Conservation (phyloP, 2,888 invertebrate species). For the Dryobotodes eremita region DNA sequence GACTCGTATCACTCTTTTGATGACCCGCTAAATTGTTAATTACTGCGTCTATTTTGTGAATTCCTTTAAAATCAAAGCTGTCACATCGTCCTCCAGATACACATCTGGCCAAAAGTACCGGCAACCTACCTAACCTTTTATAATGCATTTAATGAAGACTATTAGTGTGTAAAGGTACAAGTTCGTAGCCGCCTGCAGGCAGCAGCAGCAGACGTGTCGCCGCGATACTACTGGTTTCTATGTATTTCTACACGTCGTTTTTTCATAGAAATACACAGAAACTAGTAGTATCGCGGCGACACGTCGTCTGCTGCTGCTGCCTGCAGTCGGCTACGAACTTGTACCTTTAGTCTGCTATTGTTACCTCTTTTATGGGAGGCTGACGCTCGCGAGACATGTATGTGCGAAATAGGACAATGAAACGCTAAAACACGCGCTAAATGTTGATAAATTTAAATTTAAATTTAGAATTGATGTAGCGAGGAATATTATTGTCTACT, state of each 20-base stretch:
- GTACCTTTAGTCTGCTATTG: slow-evolving; percentile 37
- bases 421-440: slow-evolving; percentile 8
- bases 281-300: too few species aligned
- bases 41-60: not conserved
- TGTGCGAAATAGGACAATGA: slow-evolving; percentile 28
- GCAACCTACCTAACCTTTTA: slow-evolving; percentile 35
- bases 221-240: too few species aligned
- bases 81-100: slow-evolving; percentile 28
- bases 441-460: slow-evolving; percentile 24
- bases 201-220: too few species aligned
- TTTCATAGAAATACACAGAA: too few species aligned
- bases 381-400: slow-evolving; percentile 24
- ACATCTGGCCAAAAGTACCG: slow-evolving; percentile 40
- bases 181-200: too few species aligned
- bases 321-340: too few species aligned
- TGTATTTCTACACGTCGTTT: too few species aligned
- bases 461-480: not conserved
- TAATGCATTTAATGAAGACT: slow-evolving; percentile 41
- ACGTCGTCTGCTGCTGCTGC: too few species aligned
- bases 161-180: slow-evolving; percentile 27
- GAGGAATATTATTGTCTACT: not conserved
- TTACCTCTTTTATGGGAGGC: slow-evolving; percentile 37
- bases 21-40: not conserved
- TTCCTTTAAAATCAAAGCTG: slow-evolving; percentile 2
- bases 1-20: not conserved